phyloP scores from a whole-genome alignment of 2,888 invertebrate genomes.

The Drosophila greeni region DNA sequence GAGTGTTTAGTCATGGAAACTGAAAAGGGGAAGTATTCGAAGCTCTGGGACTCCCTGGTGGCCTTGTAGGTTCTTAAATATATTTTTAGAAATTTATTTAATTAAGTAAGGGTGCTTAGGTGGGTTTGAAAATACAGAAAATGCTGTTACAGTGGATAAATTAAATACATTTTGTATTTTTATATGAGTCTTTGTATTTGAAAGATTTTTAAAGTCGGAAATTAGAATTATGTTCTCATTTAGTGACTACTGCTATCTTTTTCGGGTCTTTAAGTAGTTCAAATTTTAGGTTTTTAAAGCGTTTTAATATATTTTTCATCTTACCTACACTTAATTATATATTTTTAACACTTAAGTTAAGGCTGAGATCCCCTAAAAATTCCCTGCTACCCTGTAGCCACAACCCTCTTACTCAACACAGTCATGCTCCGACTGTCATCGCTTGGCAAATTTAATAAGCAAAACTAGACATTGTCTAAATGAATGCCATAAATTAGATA shows the following conservation, averaged over 20 bases:
- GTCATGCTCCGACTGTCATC: constrained; percentile 19
- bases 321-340: background rate
- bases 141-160: background rate
- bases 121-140: background rate
- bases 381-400: background rate
- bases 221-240: too few species aligned
- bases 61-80: background rate
- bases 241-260: too few species aligned
- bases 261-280: background rate
- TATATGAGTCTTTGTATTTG: background rate
- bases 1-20: too few species aligned
- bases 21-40: too few species aligned
- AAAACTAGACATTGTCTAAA: constrained; percentile 35
- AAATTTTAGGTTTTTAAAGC: background rate
- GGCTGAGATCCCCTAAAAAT: background rate
- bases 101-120: too few species aligned
- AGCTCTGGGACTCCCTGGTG: background rate
- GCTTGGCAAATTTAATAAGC: constrained; percentile 23
- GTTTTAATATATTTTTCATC: background rate
- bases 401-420: background rate
- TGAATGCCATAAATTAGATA: constrained; percentile 34
- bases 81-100: background rate
- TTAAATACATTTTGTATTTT: accelerated
- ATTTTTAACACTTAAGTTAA: background rate
- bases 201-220: background rate